Evolutionary conservation across 2,113 vertebrate species (phyloP), one percentile per base, ranked within the genome.

Genomic region (Calyptommatus sinebrachiatus): DNA sequence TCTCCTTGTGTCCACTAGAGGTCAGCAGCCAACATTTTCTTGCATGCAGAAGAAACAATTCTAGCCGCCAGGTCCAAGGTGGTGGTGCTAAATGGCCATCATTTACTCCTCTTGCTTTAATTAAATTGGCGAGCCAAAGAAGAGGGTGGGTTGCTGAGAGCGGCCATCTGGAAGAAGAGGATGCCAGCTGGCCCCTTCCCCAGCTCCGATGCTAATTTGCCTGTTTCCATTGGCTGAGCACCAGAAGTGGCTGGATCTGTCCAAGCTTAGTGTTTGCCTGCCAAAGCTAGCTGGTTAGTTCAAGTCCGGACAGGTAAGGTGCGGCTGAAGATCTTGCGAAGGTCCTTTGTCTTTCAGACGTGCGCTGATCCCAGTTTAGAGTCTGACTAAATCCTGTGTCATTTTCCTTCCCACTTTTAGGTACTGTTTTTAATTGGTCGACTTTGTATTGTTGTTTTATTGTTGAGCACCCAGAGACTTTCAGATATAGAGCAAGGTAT

Each of bases 111-210:
- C 65, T 29, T 66, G 26, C 79, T 35, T 75, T 62, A 29, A 81
- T 60, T 61, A 61, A 78, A 29, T 78, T 46, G 77, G 77, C 77
- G 4, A 7, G 31, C n/a, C 31, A 7, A 67, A 71, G 67, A 10
- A 71, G 77, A 53, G 31, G 67, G 22, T 2, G 53, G 77, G 31
- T 7, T 20, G 67, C 53, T 35, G 50, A n/a, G 67, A 26, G 77
- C 24, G 12, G 67, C 77, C 77, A 78, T 78, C 67, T 78, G 77
- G 77, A 78, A 10, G 50, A 16, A 18, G 31, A n/a, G 53, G 2
- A 2, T 8, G 77, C 77, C 77, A 78, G 77, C 77, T 78, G 77
- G 77, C 53, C 67, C 53, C 67, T 78, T 61, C 67, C 53, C 31
- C 50, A 62, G 16, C 53, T 61, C 31, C 0, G 29, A 45, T 61